Evolutionary conservation across 2,888 invertebrate species (phyloP).

Genomic region (Thera britannica): DNA sequence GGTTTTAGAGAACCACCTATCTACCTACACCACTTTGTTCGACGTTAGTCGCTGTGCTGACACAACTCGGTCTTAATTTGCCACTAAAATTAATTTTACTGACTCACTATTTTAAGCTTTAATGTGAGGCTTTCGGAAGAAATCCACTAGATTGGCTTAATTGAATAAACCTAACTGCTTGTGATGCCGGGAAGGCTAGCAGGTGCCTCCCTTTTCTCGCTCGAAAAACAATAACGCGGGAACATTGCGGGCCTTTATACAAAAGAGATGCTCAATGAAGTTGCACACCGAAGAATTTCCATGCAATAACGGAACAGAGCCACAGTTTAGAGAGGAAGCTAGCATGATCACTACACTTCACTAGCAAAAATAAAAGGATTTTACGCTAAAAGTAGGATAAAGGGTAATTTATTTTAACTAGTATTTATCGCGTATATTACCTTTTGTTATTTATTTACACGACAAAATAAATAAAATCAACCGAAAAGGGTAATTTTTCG

Average conservation of each 20-base stretch:
- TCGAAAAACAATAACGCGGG: conserved; percentile 82
- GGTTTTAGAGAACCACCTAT: too few relatives aligned
- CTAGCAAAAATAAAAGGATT: too few relatives aligned
- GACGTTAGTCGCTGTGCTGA: not conserved
- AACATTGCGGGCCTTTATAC: conserved; percentile 79
- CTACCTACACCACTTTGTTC: not conserved
- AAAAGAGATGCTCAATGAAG: conserved; percentile 80
- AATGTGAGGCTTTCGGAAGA: conserved; percentile 48
- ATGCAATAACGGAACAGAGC: conserved; percentile 75
- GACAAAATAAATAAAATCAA: too few relatives aligned
- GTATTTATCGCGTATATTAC: too few relatives aligned
- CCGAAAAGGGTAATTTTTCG: too few relatives aligned
- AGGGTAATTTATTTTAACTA: too few relatives aligned
- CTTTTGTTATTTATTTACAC: too few relatives aligned
- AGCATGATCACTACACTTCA: conserved; percentile 1
- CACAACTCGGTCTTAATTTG: not conserved
- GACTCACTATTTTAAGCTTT: conserved; percentile 31
- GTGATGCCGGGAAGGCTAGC: conserved; percentile 72
- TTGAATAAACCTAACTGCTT: conserved; percentile 75
- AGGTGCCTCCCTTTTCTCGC: conserved; percentile 66
- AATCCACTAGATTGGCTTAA: conserved; percentile 59
- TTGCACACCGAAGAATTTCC: conserved; percentile 82
- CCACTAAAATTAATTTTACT: conserved; percentile 10
- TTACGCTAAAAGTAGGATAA: too few relatives aligned
- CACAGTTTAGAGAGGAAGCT: conserved; percentile 37